Evolutionary conservation across 2,113 vertebrate species (phyloP), one percentile per base, ranked within the genome.

Genomic region (Mastomys natalensis): DNA sequence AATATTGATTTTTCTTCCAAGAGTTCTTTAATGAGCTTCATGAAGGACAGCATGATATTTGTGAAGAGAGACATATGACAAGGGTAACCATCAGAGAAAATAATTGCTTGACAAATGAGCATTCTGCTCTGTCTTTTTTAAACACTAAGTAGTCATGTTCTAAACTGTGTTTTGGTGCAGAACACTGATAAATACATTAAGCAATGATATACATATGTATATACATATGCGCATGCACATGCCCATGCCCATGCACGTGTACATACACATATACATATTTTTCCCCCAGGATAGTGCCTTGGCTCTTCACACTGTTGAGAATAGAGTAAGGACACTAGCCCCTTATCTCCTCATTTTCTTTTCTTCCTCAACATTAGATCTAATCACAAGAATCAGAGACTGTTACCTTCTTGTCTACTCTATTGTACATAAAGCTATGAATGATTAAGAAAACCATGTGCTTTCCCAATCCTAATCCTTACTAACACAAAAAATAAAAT

Each of bases 11-110:
- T 84, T 74, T n/a, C 15, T 51, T 66, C 34, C 4, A 66, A 9
- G 43, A 93, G 82, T 93, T 87, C 2, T 21, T 16, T 74, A 95
- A 72, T 81, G 45, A 91, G 21, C 40, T 17, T 48, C 70, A 45
- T 78, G 8, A 72, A 97, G 11, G 53, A 21, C 60, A 68, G 26
- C 48, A 48, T 86, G 66, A 19, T 12, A 37, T 80, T 93, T 82
- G 12, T 62, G 24, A 64, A 43, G 77, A 87, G 76, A n/a, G 77
- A 86, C 16, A 22, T 10, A 81, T 78, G 48, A 48, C 37, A 64
- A 82, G 17, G 37, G 7, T 55, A 62, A 62, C 3, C 13, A 68
- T 29, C 29, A 84, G n/a, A 70, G 29, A 93, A 95, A 93, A 89
- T 60, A 90, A 85, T 11, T 87, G 22, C 78, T 12, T 64, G 31